These are phyloP conservation scores for Drosophila kurseongensis DNA, from an alignment of 1,140 invertebrate genomes.

Conservation along the genomic window DNA sequence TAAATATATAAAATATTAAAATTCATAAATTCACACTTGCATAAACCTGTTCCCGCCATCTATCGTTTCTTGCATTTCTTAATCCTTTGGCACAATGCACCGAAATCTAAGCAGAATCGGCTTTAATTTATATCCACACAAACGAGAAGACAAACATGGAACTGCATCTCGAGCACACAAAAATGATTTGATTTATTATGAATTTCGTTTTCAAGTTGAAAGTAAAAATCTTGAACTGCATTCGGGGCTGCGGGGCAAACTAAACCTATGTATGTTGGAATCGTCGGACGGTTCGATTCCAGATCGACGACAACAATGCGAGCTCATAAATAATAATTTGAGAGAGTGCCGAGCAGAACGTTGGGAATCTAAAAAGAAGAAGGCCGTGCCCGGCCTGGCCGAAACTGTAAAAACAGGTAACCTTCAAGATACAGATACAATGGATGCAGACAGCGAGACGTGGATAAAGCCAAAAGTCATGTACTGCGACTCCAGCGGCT, in stretches of 20 bases:
- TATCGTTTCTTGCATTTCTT: constrained; percentile 11
- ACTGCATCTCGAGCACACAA: constrained; percentile 40
- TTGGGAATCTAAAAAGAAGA: constrained; percentile 35
- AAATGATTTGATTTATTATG: constrained; percentile 56
- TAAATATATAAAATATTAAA: not conserved
- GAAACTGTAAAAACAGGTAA: constrained; percentile 81
- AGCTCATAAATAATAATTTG: constrained; percentile 82
- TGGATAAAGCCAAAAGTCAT: constrained; percentile 74
- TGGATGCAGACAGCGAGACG: constrained; percentile 41
- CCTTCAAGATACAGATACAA: constrained; percentile 61
- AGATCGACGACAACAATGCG: constrained; percentile 80
- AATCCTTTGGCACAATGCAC: constrained; percentile 63
- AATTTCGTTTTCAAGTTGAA: constrained; percentile 74
- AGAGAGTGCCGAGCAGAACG: constrained; percentile 43
- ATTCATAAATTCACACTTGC: constrained; percentile 7
- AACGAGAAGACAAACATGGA: constrained; percentile 39
- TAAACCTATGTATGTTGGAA: constrained; percentile 23
- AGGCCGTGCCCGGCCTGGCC: constrained; percentile 23
- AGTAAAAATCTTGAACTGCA: constrained; percentile 69
- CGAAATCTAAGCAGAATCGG: constrained; percentile 52
- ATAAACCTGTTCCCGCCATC: constrained; percentile 24
- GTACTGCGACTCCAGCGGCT: constrained; percentile 41
- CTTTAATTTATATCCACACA: constrained; percentile 65
- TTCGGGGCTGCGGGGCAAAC: constrained; percentile 11
- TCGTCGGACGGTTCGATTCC: constrained; percentile 47